Evolutionary conservation across 2,797 vertebrate genomes (phyloP), one percentile per base, ranked within the genome.

Genomic region (Fringilla coelebs): DNA sequence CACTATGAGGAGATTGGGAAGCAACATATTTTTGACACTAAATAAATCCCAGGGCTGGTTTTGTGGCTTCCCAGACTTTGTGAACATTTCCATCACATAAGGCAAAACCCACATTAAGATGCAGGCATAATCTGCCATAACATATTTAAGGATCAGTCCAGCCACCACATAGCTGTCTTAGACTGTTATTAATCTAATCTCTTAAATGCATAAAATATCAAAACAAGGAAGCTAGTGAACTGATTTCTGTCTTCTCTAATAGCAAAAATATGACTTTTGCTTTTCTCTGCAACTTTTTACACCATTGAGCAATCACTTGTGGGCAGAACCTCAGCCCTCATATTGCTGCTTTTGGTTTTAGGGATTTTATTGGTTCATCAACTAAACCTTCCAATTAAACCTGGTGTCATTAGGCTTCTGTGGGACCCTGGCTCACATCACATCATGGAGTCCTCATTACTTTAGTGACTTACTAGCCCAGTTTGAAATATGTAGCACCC

Each of bases 151-250:
- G 94, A 96, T 96, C 85, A 94, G 88, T 68, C 89, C 94, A 96
- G 90, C 85, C 95, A 96, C 96, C 97, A 92, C 94, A 96, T 15
- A 97, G 93, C 82, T 95, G 48, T 57, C 92, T 97, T 87, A 96
- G 93, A 66, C 89, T 97, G 90, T 96, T 97, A 97, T 97, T 97
- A 97, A 97, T 97, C 94, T 97, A 97, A 98, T 97, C 97, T 97
- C 95, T 34, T 97, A 97, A 97, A 97, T 29, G 54, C 96, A 89
- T 66, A 84, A 95, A 97, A 97, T 94, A 97, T 82, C 94, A 96
- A 95, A 97, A 96, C 90, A 97, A 97, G 96, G 96, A 97, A 96
- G 87, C 61, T 88, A 91, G 88, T 78, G 70, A 96, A 94, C 96
- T 96, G 94, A 97, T 94, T 97, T 97, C 58, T 93, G 88, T 95